Base-by-base conservation (phyloP, 92 coral and sea anemone genomes). In the Siderastrea siderea region DNA sequence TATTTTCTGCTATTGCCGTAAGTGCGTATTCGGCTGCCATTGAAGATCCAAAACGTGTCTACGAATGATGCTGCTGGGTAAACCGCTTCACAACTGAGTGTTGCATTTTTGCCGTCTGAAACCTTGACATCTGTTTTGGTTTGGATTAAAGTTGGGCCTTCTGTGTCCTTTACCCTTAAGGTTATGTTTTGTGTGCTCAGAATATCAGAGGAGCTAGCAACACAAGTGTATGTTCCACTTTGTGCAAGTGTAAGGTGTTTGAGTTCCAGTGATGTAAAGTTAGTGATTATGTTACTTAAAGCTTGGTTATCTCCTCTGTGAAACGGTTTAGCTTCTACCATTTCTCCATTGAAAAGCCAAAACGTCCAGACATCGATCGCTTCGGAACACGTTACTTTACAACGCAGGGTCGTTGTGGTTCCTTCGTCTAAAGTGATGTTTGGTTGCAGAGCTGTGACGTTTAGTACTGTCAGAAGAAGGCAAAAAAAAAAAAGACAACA, bases 151-250 rank as follows among this genome's bases (percentile, higher is more conserved):
- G 12, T 44, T 68, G 84, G 74, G 16, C 84, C 75, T 19, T 2
- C 75, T 6, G 55, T 43, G 53, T 66, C 65, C 12, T 19, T 55
- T 2, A 80, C 63, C 6, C 17, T 51, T 15, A 67, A 75, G 2
- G 84, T 12, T 11, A 80, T 67, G 26, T 80, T 55, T 8, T 66
- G 65, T 52, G 53, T 11, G 16, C 26, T 26, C 13, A 66, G 38
- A 52, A 67, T 13, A 26, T 16, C 61, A 44, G 75, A 50, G 7
- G 84, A 80, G 10, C 26, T 66, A 3, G 75, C 74, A 4, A 66
- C 84, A 38, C 84, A 80, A 2, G 84, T 66, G 54, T 80, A 80
- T 14, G n/a, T 54, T 12, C 84, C 84, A 51, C 65, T 51, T 52
- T 80, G 84, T 12, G 64, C 45, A 8, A 43, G 84, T 53, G 49